phyloP scores from a whole-genome alignment of 2,888 invertebrate species.

The Lagria hirta region DNA sequence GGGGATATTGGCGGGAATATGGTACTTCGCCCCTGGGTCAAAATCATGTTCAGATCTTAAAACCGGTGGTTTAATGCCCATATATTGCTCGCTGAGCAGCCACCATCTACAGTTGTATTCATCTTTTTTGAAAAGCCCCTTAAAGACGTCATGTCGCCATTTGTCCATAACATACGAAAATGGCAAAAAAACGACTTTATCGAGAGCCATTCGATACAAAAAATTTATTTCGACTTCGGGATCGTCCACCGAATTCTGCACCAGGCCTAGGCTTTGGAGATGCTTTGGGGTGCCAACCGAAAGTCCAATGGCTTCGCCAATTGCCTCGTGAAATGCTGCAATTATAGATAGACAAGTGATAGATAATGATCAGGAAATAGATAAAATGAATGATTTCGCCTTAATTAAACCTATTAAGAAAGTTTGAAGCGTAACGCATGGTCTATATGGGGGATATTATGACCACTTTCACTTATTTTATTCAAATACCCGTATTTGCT shows the following conservation, averaged over 20 bases:
- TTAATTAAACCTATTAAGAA: conserved; percentile 20
- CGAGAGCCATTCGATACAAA: conserved; percentile 80
- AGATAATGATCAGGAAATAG: conserved; percentile 1
- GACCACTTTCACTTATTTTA: conserved; percentile 22
- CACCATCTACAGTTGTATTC: conserved; percentile 89
- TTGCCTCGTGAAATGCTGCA: conserved; percentile 87
- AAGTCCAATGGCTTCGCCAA: conserved; percentile 85
- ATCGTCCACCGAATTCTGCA: conserved; percentile 79
- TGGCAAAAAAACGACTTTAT: conserved; percentile 81
- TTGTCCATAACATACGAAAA: conserved; percentile 81
- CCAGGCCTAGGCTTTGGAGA: conserved; percentile 77
- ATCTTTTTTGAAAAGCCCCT: conserved; percentile 69
- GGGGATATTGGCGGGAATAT: conserved; percentile 87
- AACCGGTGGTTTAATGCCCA: conserved; percentile 84
- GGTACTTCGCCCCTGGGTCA: conserved; percentile 91
- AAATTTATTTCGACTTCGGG: conserved; percentile 82
- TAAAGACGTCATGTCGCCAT: conserved; percentile 86
- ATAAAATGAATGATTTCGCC: conserved; percentile 12
- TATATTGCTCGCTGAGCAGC: conserved; percentile 80
- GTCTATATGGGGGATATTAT: conserved; percentile 16
- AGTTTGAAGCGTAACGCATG: conserved; percentile 17
- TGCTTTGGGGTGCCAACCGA: conserved; percentile 84
- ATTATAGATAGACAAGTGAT: conserved; percentile 19
- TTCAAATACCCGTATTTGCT: too few relatives aligned
- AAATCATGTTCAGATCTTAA: conserved; percentile 85